Conservation (phyloP, 2,888 invertebrate species). For the Tolmerus cingulatus region DNA sequence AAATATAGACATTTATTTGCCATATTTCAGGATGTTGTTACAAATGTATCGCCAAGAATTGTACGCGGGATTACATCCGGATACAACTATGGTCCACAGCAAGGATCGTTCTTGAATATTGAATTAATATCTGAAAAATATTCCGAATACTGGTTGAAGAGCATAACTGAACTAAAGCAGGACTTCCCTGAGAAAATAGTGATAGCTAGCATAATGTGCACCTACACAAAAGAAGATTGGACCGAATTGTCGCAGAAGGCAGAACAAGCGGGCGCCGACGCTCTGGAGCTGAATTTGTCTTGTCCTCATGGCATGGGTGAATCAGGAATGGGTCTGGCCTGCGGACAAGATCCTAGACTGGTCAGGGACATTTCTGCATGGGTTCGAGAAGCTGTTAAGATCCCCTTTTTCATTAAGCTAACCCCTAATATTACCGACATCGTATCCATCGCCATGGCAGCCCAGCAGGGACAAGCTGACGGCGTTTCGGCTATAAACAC, state of each 20-base stretch:
- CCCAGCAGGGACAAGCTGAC: conserved; percentile 87
- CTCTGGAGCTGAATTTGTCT: conserved; percentile 93
- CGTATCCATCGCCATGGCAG: conserved; percentile 86
- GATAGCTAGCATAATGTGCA: conserved; percentile 96
- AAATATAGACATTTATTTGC: background rate
- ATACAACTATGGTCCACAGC: conserved; percentile 92
- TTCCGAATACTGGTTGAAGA: conserved; percentile 90
- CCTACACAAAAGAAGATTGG: conserved; percentile 89
- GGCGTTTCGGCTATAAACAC: conserved; percentile 99
- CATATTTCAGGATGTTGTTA: conserved; percentile 83
- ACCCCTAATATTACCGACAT: conserved; percentile 98
- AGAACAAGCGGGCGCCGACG: conserved; percentile 88
- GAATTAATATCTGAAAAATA: conserved; percentile 98
- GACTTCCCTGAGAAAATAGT: conserved; percentile 93
- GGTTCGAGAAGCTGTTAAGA: conserved; percentile 85
- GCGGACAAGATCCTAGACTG: conserved; percentile 91
- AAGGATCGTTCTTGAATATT: conserved; percentile 95
- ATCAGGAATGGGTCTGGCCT: conserved; percentile 97
- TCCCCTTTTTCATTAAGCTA: conserved; percentile 96
- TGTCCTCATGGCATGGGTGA: conserved; percentile 99
- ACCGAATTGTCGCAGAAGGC: conserved; percentile 78
- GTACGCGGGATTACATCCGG: conserved; percentile 93
- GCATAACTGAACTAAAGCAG: conserved; percentile 84
- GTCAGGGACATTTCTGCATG: conserved; percentile 90
- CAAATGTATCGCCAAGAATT: conserved; percentile 97